Evolutionary conservation across 2,888 invertebrate species (phyloP).

Genomic region (Amiota mariae): DNA sequence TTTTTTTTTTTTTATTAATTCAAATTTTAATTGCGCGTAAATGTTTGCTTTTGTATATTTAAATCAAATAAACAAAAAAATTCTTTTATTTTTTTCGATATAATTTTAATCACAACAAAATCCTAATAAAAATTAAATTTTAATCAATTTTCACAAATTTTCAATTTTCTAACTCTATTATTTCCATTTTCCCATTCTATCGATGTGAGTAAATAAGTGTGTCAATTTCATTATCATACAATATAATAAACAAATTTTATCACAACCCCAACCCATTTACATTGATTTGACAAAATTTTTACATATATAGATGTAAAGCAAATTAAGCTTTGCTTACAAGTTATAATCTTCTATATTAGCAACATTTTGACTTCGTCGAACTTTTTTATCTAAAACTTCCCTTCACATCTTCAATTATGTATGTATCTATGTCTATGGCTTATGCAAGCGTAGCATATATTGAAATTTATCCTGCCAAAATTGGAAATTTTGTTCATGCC

Average conservation of each 20-base stretch:
- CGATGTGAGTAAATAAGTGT: background rate
- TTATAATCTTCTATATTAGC: slow-evolving; percentile 58
- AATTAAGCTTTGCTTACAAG: slow-evolving; percentile 61
- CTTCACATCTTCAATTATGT: slow-evolving; percentile 52
- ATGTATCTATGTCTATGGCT: slow-evolving; percentile 46
- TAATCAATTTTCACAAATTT: slow-evolving; percentile 58
- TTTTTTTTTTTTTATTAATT: background rate
- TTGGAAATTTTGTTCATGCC: no score
- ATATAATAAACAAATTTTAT: no score
- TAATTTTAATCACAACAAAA: slow-evolving; percentile 53
- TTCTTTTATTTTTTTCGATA: background rate
- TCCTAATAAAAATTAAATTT: slow-evolving; percentile 62
- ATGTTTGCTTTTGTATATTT: slow-evolving; percentile 5
- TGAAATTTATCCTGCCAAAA: no score
- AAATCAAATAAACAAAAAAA: background rate
- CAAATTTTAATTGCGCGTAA: slow-evolving; percentile 16
- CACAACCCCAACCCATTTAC: no score
- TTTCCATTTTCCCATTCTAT: background rate
- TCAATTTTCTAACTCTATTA: background rate
- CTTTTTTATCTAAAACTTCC: background rate
- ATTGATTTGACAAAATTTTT: no score
- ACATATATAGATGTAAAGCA: slow-evolving; percentile 7
- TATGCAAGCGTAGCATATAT: slow-evolving; percentile 48
- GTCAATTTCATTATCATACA: slow-evolving; percentile 51
- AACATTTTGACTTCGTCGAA: slow-evolving; percentile 19